Conservation (phyloP, 2,888 invertebrate genomes). For the Napeogenes sylphis region DNA sequence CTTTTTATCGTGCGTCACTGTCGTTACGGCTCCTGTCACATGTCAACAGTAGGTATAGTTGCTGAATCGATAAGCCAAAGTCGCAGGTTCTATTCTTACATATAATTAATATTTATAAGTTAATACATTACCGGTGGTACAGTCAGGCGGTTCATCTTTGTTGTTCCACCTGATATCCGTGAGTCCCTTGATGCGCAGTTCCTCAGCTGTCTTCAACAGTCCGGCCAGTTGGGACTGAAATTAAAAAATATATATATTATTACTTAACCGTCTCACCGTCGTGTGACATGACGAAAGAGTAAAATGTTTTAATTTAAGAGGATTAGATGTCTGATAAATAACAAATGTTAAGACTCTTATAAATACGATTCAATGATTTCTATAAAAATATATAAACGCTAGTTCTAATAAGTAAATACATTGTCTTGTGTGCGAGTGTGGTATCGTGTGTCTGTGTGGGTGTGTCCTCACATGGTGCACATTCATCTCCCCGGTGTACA, state of each 20-base stretch:
- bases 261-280: too few species aligned
- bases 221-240: constrained; percentile 90
- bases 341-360: too few species aligned
- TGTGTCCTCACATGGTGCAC: constrained; percentile 89
- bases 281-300: too few species aligned
- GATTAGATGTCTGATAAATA: too few species aligned
- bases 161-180: constrained; percentile 93
- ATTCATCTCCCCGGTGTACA: constrained; percentile 97
- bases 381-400: too few species aligned
- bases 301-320: too few species aligned
- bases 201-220: constrained; percentile 93
- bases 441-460: neutral
- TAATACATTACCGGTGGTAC: constrained; percentile 49
- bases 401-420: too few species aligned
- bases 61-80: too few species aligned
- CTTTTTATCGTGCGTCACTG: constrained; percentile 41
- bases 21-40: constrained; percentile 45
- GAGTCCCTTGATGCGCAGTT: constrained; percentile 92
- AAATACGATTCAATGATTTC: too few species aligned
- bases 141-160: constrained; percentile 70
- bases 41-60: neutral
- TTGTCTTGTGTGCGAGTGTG: neutral
- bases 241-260: neutral
- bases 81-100: too few species aligned
- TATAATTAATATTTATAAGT: neutral